Evolutionary conservation across 2,113 vertebrate genomes (phyloP).

Genomic region (Toxotes jaculatrix): DNA sequence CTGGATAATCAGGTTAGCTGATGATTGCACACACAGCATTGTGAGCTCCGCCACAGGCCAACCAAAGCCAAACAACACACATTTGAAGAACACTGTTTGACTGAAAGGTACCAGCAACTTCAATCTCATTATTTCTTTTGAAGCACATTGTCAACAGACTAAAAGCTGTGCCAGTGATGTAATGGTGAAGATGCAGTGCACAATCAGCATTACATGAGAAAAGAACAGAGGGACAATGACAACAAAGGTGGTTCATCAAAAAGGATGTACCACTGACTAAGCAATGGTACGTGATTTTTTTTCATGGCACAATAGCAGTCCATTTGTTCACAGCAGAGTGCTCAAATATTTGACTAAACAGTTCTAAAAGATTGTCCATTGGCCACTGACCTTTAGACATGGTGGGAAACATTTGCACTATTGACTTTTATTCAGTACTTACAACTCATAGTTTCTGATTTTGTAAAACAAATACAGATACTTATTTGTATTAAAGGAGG

Average conservation of each 20-base stretch:
- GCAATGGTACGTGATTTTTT: neutral
- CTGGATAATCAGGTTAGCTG: slow-evolving; percentile 69
- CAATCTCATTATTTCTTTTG: slow-evolving; percentile 39
- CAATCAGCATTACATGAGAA: neutral
- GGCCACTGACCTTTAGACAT: slow-evolving; percentile 22
- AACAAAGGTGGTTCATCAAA: slow-evolving; percentile 46
- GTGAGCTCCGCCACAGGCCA: slow-evolving; percentile 42
- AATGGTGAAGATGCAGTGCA: slow-evolving; percentile 10
- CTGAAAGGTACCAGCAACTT: slow-evolving; percentile 18
- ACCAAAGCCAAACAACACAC: slow-evolving; percentile 48
- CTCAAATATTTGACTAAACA: slow-evolving; percentile 35
- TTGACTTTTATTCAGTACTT: neutral
- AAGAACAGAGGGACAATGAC: slow-evolving; percentile 33
- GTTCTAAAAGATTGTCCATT: slow-evolving; percentile 16
- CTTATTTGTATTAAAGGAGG: neutral
- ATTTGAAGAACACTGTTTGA: slow-evolving; percentile 7
- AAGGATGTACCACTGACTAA: slow-evolving; percentile 18
- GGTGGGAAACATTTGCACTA: slow-evolving; percentile 1
- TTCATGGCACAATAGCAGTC: slow-evolving; percentile 3
- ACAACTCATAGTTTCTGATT: neutral
- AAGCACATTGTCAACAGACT: slow-evolving; percentile 41
- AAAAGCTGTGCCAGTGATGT: slow-evolving; percentile 20
- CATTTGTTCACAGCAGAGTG: neutral
- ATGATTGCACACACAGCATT: slow-evolving; percentile 52
- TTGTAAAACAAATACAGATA: neutral